These are phyloP conservation scores for Hydrochoerus hydrochaeris DNA, from an alignment of 2,113 vertebrate species.

Conservation along the genomic window DNA sequence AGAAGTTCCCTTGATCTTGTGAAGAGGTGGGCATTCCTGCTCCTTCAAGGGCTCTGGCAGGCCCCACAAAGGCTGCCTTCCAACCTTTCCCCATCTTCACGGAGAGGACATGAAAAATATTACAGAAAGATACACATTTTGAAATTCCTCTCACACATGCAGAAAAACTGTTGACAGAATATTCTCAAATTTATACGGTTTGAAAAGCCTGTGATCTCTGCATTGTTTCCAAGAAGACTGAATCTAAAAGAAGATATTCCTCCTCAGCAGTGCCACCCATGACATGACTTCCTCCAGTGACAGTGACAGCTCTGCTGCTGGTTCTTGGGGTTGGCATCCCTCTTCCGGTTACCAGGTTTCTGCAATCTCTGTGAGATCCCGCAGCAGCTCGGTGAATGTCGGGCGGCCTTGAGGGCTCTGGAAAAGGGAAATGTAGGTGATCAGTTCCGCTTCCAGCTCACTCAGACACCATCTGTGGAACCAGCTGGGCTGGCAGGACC, in stretches of 20 bases:
- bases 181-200: not conserved
- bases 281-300: not conserved
- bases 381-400: slow-evolving; percentile 88
- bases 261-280: not conserved
- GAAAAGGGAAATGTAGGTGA: slow-evolving; percentile 54
- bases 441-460: not conserved
- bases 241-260: not conserved
- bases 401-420: slow-evolving; percentile 91
- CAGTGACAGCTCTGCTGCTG: not conserved
- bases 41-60: not conserved
- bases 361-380: slow-evolving; percentile 84
- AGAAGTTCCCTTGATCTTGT: not conserved
- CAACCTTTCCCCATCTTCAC: not conserved
- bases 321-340: not conserved
- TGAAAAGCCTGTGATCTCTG: slow-evolving; percentile 11
- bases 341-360: slow-evolving; percentile 78
- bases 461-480: not conserved
- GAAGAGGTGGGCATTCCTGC: not conserved
- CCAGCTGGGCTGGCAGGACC: not conserved
- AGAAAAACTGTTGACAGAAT: not conserved
- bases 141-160: not conserved
- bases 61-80: fast-evolving
- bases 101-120: not conserved
- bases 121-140: not conserved
- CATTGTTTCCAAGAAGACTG: not conserved